Base-by-base conservation (phyloP, 2,888 invertebrate genomes). In the Cyaniris semiargus region DNA sequence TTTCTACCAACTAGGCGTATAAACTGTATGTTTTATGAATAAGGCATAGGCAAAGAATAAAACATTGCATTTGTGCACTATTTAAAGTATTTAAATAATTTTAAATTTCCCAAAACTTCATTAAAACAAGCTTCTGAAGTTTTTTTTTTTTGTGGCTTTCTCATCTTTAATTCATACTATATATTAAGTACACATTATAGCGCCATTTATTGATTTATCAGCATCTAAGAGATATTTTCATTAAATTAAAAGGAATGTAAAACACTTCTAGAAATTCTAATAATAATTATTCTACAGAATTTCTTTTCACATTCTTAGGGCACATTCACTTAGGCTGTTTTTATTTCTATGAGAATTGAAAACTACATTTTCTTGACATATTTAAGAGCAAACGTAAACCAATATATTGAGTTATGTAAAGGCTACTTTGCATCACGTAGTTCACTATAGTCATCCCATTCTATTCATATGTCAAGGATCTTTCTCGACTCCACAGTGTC, bases 391-490 rank as follows among this genome's bases (percentile, higher is more conserved):
- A 66, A 31, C 6, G 6, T 27, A 66, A 66, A 66, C 66, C 66
- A 31, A 66, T 6, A 66, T 27, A 66, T 66, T 31, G 15, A 15
- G 66, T 66, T 66, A 66, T 66, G 66, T 66, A 71, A 21, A 71
- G 71, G 38, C 71, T 71, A 38, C 34, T 71, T 71, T 38, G 71
- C 71, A 71, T 71, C 38, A 38, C 38, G 38, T 38, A 71, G 71
- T 71, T 71, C 38, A 10, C 66, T 66, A 66, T 66, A 66, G 66
- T 74, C 74, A 27, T 74, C 48, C 74, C 74, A 74, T 74, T 74
- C 74, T 74, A 74, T 74, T 74, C 74, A 74, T 74, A 74, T 74
- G 74, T 31, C 74, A 74, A 74, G 74, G 74, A 74, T 74, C 15
- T 74, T 18, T 53, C 15, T 53, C 72, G 21, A 13, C 4, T 72